These are phyloP conservation scores for Druceiella hillmani DNA, from an alignment of 2,888 invertebrate species.

Conservation along the genomic window DNA sequence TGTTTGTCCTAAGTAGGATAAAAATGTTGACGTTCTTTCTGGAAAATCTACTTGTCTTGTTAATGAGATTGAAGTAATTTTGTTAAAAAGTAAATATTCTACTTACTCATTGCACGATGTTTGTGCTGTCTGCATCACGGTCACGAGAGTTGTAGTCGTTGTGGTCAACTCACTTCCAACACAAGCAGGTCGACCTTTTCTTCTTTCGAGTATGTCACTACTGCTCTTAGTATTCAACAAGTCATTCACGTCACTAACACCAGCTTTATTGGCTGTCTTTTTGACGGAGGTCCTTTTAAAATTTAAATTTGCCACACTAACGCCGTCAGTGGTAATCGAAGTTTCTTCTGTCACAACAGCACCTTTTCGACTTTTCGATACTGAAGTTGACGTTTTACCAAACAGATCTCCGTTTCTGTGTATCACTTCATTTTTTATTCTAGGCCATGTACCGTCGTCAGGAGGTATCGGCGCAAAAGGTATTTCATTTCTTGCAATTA, in stretches of 20 bases:
- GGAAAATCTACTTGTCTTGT: too few relatives aligned
- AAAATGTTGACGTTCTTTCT: too few relatives aligned
- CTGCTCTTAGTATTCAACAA: slow-evolving; percentile 32
- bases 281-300: slow-evolving; percentile 43
- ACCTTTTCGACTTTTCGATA: slow-evolving; percentile 41
- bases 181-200: slow-evolving; percentile 30
- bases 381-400: slow-evolving; percentile 40
- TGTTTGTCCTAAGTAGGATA: too few relatives aligned
- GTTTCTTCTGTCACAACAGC: slow-evolving; percentile 45
- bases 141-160: slow-evolving; percentile 43
- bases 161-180: slow-evolving; percentile 41
- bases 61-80: too few relatives aligned
- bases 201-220: slow-evolving; percentile 16
- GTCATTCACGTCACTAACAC: slow-evolving; percentile 32
- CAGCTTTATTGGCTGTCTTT: slow-evolving; percentile 38
- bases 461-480: slow-evolving; percentile 10
- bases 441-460: slow-evolving; percentile 29
- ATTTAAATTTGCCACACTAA: slow-evolving; percentile 37
- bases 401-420: slow-evolving; percentile 39
- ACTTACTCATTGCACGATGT: slow-evolving; percentile 51
- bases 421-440: slow-evolving; percentile 33
- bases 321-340: slow-evolving; percentile 43
- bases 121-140: slow-evolving; percentile 43
- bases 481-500: too few relatives aligned
- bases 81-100: too few relatives aligned